Evolutionary conservation across 2,113 vertebrate species (phyloP).

Genomic region (Plestiodon gilberti): DNA sequence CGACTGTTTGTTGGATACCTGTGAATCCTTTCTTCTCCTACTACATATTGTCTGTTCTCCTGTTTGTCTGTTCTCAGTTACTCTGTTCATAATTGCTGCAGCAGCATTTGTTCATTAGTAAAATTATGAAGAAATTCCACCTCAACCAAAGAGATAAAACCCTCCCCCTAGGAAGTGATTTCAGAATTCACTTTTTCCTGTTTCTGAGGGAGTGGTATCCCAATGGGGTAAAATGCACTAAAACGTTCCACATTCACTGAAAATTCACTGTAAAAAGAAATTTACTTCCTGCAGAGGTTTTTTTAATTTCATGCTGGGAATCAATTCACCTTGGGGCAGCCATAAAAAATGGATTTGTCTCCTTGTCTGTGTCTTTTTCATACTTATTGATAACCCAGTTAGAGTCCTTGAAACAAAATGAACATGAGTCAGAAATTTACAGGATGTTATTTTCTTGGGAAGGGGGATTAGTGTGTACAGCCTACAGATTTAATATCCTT

Average conservation of each 20-base stretch:
- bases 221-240: constrained; percentile 58
- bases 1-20: not conserved
- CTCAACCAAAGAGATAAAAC: not conserved
- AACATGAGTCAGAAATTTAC: constrained; percentile 69
- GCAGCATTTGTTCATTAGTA: not conserved
- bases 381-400: constrained; percentile 43
- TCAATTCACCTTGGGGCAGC: constrained; percentile 66
- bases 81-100: not conserved
- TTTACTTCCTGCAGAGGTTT: constrained; percentile 61
- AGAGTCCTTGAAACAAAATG: constrained; percentile 68
- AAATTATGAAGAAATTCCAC: not conserved
- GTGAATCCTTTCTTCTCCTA: constrained; percentile 16
- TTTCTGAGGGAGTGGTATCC: not conserved
- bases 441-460: constrained; percentile 65
- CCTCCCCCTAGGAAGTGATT: not conserved
- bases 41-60: not conserved
- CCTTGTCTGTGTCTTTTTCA: constrained; percentile 24
- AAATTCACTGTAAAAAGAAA: not conserved
- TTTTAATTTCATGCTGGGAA: constrained; percentile 54
- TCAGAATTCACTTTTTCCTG: not conserved
- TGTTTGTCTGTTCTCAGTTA: not conserved
- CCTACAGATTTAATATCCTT: constrained; percentile 55
- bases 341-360: constrained; percentile 67
- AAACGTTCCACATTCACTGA: constrained; percentile 26
- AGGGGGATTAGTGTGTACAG: constrained; percentile 41